A percentile compares a stretch with the other conserved stretches of the same genome.
phyloP scores from a whole-genome alignment of 2,797 vertebrate species.

The Malurus leucopterus region DNA sequence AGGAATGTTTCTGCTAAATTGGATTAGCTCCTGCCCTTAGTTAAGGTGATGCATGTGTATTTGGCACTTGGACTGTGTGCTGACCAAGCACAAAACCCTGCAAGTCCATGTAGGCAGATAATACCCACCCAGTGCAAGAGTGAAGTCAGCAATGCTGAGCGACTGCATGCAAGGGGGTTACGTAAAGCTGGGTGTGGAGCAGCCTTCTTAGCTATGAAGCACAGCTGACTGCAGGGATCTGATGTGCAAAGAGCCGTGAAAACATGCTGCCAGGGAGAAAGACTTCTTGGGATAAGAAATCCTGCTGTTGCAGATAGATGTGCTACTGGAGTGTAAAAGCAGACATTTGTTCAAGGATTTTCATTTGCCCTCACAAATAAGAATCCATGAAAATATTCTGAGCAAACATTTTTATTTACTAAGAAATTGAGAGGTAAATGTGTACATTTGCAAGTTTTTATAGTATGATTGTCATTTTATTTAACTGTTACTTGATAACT shows the following conservation, averaged over 20 bases:
- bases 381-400: neutral
- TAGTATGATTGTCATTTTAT: neutral
- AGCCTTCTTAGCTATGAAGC: neutral
- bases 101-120: neutral
- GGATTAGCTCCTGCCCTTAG: neutral
- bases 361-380: neutral
- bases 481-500: neutral
- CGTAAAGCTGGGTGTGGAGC: conserved; percentile 22
- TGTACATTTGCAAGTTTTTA: neutral
- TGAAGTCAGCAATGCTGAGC: neutral
- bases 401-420: neutral
- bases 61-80: neutral
- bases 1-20: neutral
- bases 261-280: neutral
- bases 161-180: neutral
- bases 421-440: neutral
- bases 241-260: neutral
- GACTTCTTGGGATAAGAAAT: neutral
- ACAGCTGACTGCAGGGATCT: neutral
- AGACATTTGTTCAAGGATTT: neutral
- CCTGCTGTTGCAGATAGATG: neutral
- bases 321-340: neutral
- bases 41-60: neutral
- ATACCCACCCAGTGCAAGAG: neutral
- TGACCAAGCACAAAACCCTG: neutral